Base-by-base conservation (phyloP, 2,113 vertebrate genomes). In the Chlamydotis undulata region DNA sequence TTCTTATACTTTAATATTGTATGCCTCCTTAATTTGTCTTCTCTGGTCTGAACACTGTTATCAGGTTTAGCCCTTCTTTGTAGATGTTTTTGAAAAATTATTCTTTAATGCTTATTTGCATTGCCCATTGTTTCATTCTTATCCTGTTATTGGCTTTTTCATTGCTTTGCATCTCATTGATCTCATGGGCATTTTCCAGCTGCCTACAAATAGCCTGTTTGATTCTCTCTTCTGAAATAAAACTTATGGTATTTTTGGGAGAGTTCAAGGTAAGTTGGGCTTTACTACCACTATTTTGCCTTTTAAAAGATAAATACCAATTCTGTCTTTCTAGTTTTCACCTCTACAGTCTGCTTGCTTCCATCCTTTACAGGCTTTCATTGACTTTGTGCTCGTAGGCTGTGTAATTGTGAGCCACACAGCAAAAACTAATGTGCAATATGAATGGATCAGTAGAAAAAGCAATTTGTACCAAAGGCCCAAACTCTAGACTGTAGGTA, bases 271-370 rank as follows among this genome's bases (percentile, higher is more conserved):
- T 94, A 91, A 87, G 74, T 71, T 91, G 49, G 73, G 68, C 45
- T 84, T 83, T 91, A 55, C 55, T 73, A 63, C 39, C 7, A 25
- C 26, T 76, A 12, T 76, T 90, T 91, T 87, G 56, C 37, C 47
- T 91, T 94, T 84, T 75, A 31, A 79, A 89, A 85, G 23, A 87
- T 64, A 90, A 87, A 82, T 76, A 53, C 19, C 26, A 50, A 52
- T 90, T 90, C 70, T 90, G 12, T 22, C 68, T 78, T 93, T 93
- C 65, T 92, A 45, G 22, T 65, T 91, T 93, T 65, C 59, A 77
- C 63, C 47, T 90, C 86, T 94, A 50, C 8, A 61, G 31, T 86
- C 86, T 88, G 33, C 79, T 92, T 15, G 77, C 55, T 57, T 86
- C 79, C 55, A 47, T 90, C 24, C 37, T 59, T 90, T 94, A 79